A percentile compares a stretch with the other conserved stretches of the same genome.
Evolutionary conservation across 2,888 invertebrate species (phyloP).

Genomic region (Trichacis sp.): DNA sequence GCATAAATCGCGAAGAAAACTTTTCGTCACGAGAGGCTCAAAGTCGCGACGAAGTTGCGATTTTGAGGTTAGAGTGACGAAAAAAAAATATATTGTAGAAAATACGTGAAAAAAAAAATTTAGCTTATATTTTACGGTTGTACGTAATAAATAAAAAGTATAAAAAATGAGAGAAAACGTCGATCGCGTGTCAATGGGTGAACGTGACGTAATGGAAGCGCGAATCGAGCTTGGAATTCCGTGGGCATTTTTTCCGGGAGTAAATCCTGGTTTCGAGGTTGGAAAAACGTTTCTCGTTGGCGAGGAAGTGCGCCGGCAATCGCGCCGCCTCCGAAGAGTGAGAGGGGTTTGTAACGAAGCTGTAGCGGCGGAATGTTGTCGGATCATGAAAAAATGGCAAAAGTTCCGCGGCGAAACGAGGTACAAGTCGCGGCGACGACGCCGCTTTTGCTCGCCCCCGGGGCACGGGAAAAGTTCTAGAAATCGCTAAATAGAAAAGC

Average conservation of each 20-base stretch:
- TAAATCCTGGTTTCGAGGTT: conserved; percentile 28
- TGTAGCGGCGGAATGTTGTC: conserved; percentile 48
- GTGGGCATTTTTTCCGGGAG: conserved; percentile 44
- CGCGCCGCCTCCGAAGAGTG: no score
- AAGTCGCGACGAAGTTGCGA: no score
- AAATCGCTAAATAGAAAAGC: no score
- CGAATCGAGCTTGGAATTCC: conserved; percentile 21
- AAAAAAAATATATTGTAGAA: no score
- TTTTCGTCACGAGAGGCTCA: no score
- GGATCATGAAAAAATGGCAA: conserved; percentile 45
- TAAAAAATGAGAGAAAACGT: not conserved
- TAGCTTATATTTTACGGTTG: no score
- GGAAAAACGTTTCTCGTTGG: conserved; percentile 32
- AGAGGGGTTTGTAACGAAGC: conserved; percentile 36
- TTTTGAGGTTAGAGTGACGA: no score
- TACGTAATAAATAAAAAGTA: no score
- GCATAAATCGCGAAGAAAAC: no score
- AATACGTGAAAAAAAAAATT: no score
- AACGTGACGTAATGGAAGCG: conserved; percentile 9
- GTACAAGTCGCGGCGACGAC: conserved; percentile 37
- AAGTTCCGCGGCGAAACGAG: conserved; percentile 41
- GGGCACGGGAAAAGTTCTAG: not conserved
- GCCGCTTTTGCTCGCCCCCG: no score
- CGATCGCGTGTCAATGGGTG: not conserved
- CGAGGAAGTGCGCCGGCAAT: conserved; percentile 22